Base-by-base conservation (phyloP, 37 sponge, comb jelly and placozoan genomes). In the Chondrosia reniformis region DNA sequence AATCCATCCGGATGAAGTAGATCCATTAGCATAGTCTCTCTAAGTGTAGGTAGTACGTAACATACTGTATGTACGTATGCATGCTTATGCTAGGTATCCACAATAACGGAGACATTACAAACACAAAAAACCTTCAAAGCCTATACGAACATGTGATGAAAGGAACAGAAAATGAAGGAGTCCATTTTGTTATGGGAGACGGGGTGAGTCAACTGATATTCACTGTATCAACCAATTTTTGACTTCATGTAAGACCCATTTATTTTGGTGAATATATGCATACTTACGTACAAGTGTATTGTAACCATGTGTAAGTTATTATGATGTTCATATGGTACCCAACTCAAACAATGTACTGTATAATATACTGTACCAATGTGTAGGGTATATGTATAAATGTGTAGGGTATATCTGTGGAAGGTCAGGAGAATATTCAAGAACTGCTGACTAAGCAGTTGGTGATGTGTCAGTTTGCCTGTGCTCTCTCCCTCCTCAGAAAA, bases 131-230 rank as follows among this genome's bases (percentile, higher is more conserved):
- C 76, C 22, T 92, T 45, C 34, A 49, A 28, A 86, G 83, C 66
- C 93, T 95, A 63, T 81, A 76, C 46, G 81, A 93, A 43, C 96
- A 90, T 74, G 99, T 98, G n/a, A 40, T 91, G 62, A 80, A 86
- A 34, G 77, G 72, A 13, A 89, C 98, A 1, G 84, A 89, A 30
- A 56, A 59, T 22, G 19, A 65, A 39, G 99, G 99, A 10, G 96
- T 95, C 9, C 91, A 93, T 78, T 93, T 98, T 82, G 96, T 93
- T 22, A 95, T 95, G 96, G 99, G 93, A 46, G 99, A 98, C 84
- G 99, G 99, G 41, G 97, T 91, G 46, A 84, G 91, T 73, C 0
- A n/a, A n/a, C n/a, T n/a, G n/a, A n/a, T n/a, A n/a, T n/a, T n/a
- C n/a, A n/a, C n/a, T n/a, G n/a, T n/a, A n/a, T n/a, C n/a, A n/a